phyloP scores from a whole-genome alignment of 2,888 invertebrate species.

The Lysandra coridon region DNA sequence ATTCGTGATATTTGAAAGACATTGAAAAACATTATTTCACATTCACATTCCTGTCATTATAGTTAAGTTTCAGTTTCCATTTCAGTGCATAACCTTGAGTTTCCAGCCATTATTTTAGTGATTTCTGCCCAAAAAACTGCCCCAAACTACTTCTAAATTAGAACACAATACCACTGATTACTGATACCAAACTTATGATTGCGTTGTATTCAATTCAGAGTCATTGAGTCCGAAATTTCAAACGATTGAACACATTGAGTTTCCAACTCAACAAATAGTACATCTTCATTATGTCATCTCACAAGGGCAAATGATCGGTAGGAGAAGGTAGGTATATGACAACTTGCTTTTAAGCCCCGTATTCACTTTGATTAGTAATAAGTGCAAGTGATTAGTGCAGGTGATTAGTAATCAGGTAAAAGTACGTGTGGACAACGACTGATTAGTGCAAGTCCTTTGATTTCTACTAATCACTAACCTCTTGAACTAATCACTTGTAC shows the following conservation, averaged over 20 bases:
- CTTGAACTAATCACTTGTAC: too few species aligned
- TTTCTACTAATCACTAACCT: too few species aligned
- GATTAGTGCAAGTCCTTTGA: too few species aligned
- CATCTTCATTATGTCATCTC: constrained; percentile 45
- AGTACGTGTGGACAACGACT: too few species aligned
- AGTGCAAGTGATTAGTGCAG: too few species aligned
- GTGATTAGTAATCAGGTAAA: too few species aligned
- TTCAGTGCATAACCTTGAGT: neutral
- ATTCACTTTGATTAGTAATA: too few species aligned
- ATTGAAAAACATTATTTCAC: too few species aligned
- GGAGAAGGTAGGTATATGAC: neutral
- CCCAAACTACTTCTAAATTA: constrained; percentile 40
- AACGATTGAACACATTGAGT: constrained; percentile 54
- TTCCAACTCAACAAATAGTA: constrained; percentile 60
- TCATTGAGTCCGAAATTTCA: constrained; percentile 52
- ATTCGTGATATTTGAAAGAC: neutral
- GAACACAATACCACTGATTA: constrained; percentile 11
- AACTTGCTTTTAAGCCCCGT: too few species aligned
- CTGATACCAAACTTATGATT: constrained; percentile 23
- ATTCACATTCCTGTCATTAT: too few species aligned
- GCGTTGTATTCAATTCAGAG: constrained; percentile 38
- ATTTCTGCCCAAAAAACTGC: constrained; percentile 24
- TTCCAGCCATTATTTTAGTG: neutral
- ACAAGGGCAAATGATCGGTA: constrained; percentile 25
- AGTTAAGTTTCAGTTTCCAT: neutral